A percentile compares a stretch with the other conserved stretches of the same genome.
Evolutionary conservation across 2,797 vertebrate genomes (phyloP).

Genomic region (Catamblyrhynchus diadema): DNA sequence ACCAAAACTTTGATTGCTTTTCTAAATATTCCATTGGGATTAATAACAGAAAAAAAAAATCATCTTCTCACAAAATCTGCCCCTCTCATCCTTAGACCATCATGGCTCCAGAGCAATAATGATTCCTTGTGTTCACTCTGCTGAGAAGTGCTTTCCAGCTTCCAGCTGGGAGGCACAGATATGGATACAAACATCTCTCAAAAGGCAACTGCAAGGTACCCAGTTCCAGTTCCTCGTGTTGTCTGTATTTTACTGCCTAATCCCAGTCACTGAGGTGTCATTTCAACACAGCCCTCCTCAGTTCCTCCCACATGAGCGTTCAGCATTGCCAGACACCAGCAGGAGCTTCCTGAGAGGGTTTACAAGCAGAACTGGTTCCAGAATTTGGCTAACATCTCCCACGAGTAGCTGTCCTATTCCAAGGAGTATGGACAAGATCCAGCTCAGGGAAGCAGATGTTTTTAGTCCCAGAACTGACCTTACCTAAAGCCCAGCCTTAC

Average conservation of each 20-base stretch:
- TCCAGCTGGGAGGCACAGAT: not conserved
- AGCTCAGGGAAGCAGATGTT: not conserved
- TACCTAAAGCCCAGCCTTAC: not conserved
- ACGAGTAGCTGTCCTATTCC: not conserved
- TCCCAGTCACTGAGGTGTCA: not conserved
- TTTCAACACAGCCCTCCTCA: not conserved
- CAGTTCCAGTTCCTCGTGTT: not conserved
- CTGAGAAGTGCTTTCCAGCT: not conserved
- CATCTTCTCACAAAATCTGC: not conserved
- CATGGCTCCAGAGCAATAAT: not conserved
- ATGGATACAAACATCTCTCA: not conserved
- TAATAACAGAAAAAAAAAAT: not conserved
- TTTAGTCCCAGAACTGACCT: not conserved
- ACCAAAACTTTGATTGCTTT: not conserved
- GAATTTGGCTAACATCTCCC: not conserved
- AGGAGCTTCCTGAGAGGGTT: not conserved
- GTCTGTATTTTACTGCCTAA: not conserved
- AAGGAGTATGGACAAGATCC: not conserved
- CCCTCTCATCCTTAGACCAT: not conserved
- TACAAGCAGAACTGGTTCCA: not conserved
- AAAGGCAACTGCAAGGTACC: not conserved
- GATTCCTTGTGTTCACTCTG: not conserved
- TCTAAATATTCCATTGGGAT: not conserved
- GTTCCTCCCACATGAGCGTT: not conserved
- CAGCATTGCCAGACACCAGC: not conserved